Percentiles rank a stretch among this genome's conserved stretches.
Conservation (phyloP, 2,888 invertebrate genomes). For the Eulithis prunata region DNA sequence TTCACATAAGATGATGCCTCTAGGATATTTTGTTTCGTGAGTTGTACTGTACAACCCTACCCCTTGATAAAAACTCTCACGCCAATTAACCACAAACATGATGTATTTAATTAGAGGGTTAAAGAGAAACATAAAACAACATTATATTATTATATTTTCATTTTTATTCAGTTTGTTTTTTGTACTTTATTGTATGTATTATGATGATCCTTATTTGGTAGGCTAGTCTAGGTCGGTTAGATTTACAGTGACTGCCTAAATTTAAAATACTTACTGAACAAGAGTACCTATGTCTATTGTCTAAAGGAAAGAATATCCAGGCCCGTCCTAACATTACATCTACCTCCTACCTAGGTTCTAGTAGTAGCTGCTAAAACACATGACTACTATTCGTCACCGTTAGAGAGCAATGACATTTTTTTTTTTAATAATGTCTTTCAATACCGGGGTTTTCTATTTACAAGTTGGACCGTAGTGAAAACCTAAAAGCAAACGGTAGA, state of each 20-base stretch:
- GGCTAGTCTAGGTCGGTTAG: no score
- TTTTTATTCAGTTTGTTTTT: background rate
- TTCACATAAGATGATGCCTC: slow-evolving; percentile 53
- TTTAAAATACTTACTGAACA: no score
- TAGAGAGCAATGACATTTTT: background rate
- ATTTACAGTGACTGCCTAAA: no score
- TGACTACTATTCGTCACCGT: no score
- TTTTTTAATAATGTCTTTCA: background rate
- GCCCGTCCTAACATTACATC: no score
- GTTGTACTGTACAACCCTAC: slow-evolving; percentile 42
- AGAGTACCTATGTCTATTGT: no score
- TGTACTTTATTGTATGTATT: background rate
- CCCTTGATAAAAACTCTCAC: slow-evolving; percentile 51
- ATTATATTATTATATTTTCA: slow-evolving; percentile 4
- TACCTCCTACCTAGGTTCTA: no score
- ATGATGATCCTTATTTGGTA: no score
- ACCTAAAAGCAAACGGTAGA: slow-evolving; percentile 13
- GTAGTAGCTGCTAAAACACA: no score
- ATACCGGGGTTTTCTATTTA: background rate
- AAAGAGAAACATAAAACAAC: slow-evolving; percentile 39
- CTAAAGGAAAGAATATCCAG: no score
- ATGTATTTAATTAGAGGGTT: slow-evolving; percentile 56
- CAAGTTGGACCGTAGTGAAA: background rate
- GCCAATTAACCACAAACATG: slow-evolving; percentile 58
- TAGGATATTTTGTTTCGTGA: slow-evolving; percentile 41